A percentile compares a stretch with the other conserved stretches of the same genome.
These are phyloP conservation scores for Rhodinocichla rosea DNA, from an alignment of 2,113 vertebrate genomes.

Conservation along the genomic window DNA sequence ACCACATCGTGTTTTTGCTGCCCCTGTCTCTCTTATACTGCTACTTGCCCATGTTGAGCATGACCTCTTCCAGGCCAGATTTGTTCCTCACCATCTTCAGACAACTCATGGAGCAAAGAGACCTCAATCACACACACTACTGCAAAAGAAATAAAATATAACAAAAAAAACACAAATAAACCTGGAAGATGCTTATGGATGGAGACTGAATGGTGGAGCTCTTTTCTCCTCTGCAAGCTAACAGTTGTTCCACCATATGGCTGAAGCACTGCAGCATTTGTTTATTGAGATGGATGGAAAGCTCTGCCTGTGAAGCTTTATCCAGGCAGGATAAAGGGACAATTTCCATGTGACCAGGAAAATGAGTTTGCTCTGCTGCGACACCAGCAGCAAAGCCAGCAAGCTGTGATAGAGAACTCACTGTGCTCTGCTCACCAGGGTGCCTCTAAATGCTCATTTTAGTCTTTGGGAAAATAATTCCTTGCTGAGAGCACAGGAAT, in stretches of 20 bases:
- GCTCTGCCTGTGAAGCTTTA: neutral
- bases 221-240: neutral
- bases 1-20: accelerated
- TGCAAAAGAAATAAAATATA: neutral
- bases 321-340: neutral
- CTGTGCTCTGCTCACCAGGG: neutral
- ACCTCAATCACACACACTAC: accelerated
- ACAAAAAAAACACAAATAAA: neutral
- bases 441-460: neutral
- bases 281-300: neutral
- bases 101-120: neutral
- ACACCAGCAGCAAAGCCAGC: neutral
- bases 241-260: neutral
- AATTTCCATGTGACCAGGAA: neutral
- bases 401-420: neutral
- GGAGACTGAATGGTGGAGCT: neutral
- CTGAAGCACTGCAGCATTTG: neutral
- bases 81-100: neutral
- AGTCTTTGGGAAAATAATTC: neutral
- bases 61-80: neutral
- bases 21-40: neutral
- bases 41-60: neutral
- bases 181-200: neutral
- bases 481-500: neutral
- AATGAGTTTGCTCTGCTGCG: neutral